phyloP scores from a whole-genome alignment of 2,797 vertebrate genomes.

The Scarus forsteni region DNA sequence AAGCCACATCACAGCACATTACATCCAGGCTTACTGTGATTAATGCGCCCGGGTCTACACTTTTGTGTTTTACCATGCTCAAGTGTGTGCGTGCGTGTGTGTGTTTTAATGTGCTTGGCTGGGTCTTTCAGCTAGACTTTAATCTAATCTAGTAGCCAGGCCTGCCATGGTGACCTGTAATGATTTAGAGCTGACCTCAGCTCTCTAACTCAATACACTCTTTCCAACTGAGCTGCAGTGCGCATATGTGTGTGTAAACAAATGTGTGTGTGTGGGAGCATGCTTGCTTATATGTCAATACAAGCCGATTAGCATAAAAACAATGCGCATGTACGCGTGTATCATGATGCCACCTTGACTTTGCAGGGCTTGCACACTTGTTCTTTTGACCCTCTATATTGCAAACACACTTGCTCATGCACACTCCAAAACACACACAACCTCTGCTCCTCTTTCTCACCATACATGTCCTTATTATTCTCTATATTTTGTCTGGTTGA shows the following conservation, averaged over 20 bases:
- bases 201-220: slow-evolving; percentile 75
- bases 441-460: not conserved
- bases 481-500: slow-evolving; percentile 60
- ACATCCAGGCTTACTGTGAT: slow-evolving; percentile 63
- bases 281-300: slow-evolving; percentile 44
- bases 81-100: slow-evolving; percentile 24
- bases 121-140: slow-evolving; percentile 75
- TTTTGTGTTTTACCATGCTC: slow-evolving; percentile 65
- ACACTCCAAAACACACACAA: not conserved
- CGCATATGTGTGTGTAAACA: slow-evolving; percentile 31
- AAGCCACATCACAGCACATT: slow-evolving; percentile 67
- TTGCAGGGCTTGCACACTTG: slow-evolving; percentile 1
- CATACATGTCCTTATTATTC: slow-evolving; percentile 33
- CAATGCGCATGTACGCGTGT: slow-evolving; percentile 16
- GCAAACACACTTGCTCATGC: slow-evolving; percentile 11
- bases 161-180: slow-evolving; percentile 76
- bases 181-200: slow-evolving; percentile 81
- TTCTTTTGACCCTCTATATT: slow-evolving; percentile 12
- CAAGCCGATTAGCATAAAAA: slow-evolving; percentile 56
- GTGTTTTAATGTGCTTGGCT: slow-evolving; percentile 73
- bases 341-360: slow-evolving; percentile 38
- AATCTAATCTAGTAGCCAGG: slow-evolving; percentile 79
- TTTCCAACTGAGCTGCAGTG: slow-evolving; percentile 43
- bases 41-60: slow-evolving; percentile 70
- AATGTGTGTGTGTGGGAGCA: slow-evolving; percentile 39